Percentiles rank a stretch among this genome's conserved stretches.
phyloP scores from a whole-genome alignment of 2,797 vertebrate genomes.

The Manis pentadactyla region DNA sequence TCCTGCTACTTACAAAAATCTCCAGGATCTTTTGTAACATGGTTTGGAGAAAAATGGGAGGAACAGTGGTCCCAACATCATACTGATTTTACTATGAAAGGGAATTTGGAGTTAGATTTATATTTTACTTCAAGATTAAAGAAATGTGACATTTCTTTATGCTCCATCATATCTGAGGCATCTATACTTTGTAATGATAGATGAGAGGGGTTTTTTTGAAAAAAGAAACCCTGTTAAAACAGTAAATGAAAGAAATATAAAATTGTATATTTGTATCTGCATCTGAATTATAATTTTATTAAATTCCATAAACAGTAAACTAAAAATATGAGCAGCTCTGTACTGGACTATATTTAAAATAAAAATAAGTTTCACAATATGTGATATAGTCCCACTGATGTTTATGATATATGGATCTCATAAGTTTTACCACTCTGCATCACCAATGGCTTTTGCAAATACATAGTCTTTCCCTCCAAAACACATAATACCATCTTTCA shows the following conservation, averaged over 20 bases:
- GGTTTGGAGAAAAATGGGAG: neutral
- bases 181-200: constrained; percentile 7
- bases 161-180: neutral
- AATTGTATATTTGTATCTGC: constrained; percentile 39
- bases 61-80: neutral
- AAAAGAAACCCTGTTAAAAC: neutral
- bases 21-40: neutral
- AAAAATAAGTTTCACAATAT: constrained; percentile 45
- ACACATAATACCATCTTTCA: constrained; percentile 97
- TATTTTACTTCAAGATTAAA: constrained; percentile 50
- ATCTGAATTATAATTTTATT: constrained; percentile 78
- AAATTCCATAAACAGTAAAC: constrained; percentile 62
- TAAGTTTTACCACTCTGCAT: constrained; percentile 95
- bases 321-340: constrained; percentile 40
- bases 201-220: neutral
- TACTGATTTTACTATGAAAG: neutral
- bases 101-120: neutral
- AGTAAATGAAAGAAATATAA: constrained; percentile 54
- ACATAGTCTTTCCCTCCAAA: constrained; percentile 96
- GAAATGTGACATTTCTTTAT: constrained; percentile 9
- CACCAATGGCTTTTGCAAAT: constrained; percentile 97
- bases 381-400: constrained; percentile 44
- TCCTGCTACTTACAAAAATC: neutral
- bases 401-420: neutral
- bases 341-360: constrained; percentile 60